Base-by-base conservation (phyloP, 2,888 invertebrate species). In the Polyommatus icarus region DNA sequence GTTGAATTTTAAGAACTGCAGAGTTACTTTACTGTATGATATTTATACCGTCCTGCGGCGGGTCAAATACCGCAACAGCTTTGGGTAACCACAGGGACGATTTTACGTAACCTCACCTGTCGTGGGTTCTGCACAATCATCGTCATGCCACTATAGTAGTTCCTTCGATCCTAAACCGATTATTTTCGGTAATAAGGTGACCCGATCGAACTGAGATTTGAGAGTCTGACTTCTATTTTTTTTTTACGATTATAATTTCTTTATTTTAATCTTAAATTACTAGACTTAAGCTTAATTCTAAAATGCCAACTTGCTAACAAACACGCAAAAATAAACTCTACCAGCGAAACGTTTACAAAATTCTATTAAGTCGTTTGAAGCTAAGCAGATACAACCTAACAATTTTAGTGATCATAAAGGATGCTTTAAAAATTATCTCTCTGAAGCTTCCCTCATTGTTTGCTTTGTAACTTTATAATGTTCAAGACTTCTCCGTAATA, bases 81-180 rank as follows among this genome's bases (percentile, higher is more conserved):
- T 59, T 88, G 88, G 89, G 87, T 89, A 92, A 90, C 91, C 91
- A 90, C 88, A 86, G 86, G 88, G 87, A 83, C 87, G 87, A 83
- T 87, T 86, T 87, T 86, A 86, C 84, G 83, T 77, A 82, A 83
- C 83, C 85, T 83, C 83, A 84, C 84, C 81, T 59, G 20, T 8
- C 24, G 24, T 61, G 61, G 61, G 12, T 61, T 61, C 20, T 4
- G 1, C 12, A 12, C 61, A 61, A 80, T 78, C 82, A 79, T 82
- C 81, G 4, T 12, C 1, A 0, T 54, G 15, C 54, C 12, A 18
- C 54, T 54, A 18, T 18, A 3, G 15, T 5, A 18, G 54, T 54
- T 18, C 46, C 46, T 46, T 2, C 10, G 46, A 46, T 46, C 46
- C 46, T 46, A 3, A 46, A 46, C 10, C 10, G 8, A 40, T 40